Evolutionary conservation across 2,113 vertebrate genomes (phyloP).

Genomic region (Paradisaea rubra): DNA sequence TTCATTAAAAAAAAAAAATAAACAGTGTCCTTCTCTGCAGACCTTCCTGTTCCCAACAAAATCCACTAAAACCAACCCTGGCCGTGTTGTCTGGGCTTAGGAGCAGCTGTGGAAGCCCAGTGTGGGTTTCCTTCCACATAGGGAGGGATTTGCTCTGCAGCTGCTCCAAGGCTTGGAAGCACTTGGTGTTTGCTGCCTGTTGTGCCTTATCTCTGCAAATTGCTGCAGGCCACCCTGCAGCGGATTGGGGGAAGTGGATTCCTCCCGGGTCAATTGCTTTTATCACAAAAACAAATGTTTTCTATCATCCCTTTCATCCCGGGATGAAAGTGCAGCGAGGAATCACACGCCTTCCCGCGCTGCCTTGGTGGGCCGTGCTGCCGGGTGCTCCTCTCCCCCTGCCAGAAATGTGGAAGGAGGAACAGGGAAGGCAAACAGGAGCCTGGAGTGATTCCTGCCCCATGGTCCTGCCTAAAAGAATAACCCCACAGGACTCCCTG

Average conservation of each 20-base stretch:
- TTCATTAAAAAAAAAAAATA: background rate
- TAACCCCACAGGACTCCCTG: background rate
- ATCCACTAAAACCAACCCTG: background rate
- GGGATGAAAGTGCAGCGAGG: background rate
- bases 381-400: fast-evolving
- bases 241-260: background rate
- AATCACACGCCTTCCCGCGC: fast-evolving
- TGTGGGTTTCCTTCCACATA: fast-evolving
- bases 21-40: background rate
- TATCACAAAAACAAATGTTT: conserved; percentile 26
- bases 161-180: background rate
- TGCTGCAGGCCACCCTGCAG: background rate
- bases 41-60: background rate
- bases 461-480: background rate
- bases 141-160: background rate
- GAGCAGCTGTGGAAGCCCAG: background rate
- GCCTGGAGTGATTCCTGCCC: background rate
- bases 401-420: background rate
- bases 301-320: background rate
- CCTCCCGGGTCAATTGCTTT: background rate
- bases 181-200: background rate
- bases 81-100: fast-evolving
- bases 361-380: background rate
- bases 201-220: background rate
- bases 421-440: background rate